These are phyloP conservation scores for Lepidurus couesii DNA, from an alignment of 1,140 invertebrate genomes.

Conservation along the genomic window DNA sequence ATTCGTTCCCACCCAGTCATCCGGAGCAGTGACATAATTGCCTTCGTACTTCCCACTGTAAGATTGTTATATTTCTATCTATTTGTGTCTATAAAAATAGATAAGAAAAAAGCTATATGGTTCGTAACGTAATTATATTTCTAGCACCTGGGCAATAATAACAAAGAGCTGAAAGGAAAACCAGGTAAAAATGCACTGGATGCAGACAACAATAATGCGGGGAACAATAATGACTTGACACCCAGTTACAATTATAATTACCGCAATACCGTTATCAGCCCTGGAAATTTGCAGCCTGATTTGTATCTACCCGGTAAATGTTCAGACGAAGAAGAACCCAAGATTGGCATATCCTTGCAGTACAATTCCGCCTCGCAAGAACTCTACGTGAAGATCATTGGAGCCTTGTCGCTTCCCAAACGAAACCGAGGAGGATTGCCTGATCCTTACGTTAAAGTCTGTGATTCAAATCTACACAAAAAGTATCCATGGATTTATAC, in stretches of 20 bases:
- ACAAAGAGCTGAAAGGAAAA: neutral
- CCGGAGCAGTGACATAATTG: constrained; percentile 24
- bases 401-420: neutral
- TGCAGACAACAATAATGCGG: neutral
- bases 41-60: constrained; percentile 24
- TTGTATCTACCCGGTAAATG: constrained; percentile 9
- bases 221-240: neutral
- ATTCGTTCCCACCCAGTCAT: neutral
- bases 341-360: constrained; percentile 26
- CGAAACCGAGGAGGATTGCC: constrained; percentile 10
- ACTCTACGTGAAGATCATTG: constrained; percentile 8
- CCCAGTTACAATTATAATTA: neutral
- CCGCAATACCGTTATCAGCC: neutral
- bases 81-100: neutral
- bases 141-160: neutral
- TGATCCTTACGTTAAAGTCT: constrained; percentile 29
- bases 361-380: neutral
- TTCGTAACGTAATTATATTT: neutral
- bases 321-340: neutral
- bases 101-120: neutral
- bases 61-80: neutral
- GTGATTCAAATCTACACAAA: neutral
- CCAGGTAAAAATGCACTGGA: neutral
- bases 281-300: neutral
- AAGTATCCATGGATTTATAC: neutral